Conservation (phyloP, 2,113 vertebrate species). For the Syngnathus typhle region DNA sequence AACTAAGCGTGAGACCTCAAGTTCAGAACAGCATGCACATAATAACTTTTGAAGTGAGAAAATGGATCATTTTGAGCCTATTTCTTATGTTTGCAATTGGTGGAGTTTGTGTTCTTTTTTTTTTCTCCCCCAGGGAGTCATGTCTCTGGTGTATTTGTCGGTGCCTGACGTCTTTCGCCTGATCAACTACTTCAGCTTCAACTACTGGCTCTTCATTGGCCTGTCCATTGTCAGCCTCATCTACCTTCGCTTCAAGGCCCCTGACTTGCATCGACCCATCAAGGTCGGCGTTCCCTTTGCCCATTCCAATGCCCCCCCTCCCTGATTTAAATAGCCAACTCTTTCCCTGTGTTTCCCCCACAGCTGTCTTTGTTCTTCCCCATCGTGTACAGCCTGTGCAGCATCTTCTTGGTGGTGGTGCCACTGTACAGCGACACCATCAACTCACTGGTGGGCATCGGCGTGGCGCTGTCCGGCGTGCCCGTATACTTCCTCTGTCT, state of each 20-base stretch:
- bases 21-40: not conserved
- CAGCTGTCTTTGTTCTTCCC: slow-evolving; percentile 78
- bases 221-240: slow-evolving; percentile 75
- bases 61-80: not conserved
- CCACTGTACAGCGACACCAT: slow-evolving; percentile 77
- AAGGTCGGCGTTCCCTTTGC: slow-evolving; percentile 55
- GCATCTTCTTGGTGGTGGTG: slow-evolving; percentile 73
- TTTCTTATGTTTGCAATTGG: not conserved
- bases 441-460: slow-evolving; percentile 76
- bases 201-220: slow-evolving; percentile 80
- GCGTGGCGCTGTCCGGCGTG: slow-evolving; percentile 70
- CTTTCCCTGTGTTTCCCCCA: not conserved
- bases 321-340: too few relatives aligned
- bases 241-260: slow-evolving; percentile 72
- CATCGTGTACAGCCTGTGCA: slow-evolving; percentile 74
- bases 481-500: slow-evolving; percentile 74
- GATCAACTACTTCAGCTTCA: slow-evolving; percentile 81
- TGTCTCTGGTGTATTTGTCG: slow-evolving; percentile 72
- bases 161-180: slow-evolving; percentile 76
- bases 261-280: slow-evolving; percentile 67
- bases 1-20: too few relatives aligned
- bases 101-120: not conserved
- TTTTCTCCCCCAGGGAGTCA: slow-evolving; percentile 60
- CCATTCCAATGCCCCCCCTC: too few relatives aligned
- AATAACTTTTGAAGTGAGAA: not conserved